Conservation (phyloP, 1,140 invertebrate genomes). For the Drosophila miranda region DNA sequence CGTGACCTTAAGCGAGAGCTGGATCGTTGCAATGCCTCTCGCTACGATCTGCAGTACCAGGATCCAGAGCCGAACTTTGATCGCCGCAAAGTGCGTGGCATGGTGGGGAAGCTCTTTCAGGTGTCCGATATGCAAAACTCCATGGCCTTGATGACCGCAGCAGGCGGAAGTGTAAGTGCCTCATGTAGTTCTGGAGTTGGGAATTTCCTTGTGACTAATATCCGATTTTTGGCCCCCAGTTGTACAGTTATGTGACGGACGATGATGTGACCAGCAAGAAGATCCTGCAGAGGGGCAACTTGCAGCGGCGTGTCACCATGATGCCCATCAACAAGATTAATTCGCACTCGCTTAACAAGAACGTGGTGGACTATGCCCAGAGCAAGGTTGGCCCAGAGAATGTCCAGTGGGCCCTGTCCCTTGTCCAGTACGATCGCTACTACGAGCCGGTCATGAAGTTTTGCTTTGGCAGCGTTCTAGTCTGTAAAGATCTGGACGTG, state of each 20-base stretch:
- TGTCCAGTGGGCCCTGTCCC: constrained; percentile 91
- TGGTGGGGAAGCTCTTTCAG: constrained; percentile 90
- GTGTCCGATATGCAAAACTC: constrained; percentile 89
- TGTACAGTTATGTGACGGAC: constrained; percentile 96
- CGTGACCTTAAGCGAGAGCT: constrained; percentile 56
- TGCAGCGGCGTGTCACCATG: constrained; percentile 91
- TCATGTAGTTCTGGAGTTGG: constrained; percentile 17
- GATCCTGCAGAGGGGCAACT: constrained; percentile 91
- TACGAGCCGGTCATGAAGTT: too few species aligned
- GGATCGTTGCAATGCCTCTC: constrained; percentile 76
- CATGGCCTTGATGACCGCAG: constrained; percentile 92
- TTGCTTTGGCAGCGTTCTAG: too few species aligned
- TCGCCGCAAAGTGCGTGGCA: constrained; percentile 89
- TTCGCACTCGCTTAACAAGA: constrained; percentile 85
- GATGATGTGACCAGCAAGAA: constrained; percentile 92
- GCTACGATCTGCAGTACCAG: constrained; percentile 88
- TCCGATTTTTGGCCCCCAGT: constrained; percentile 83
- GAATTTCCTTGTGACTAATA: not conserved
- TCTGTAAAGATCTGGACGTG: too few species aligned
- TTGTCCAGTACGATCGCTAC: too few species aligned
- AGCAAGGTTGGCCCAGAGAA: constrained; percentile 89
- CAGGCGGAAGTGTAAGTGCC: constrained; percentile 89
- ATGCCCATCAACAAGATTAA: constrained; percentile 97
- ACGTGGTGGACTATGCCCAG: constrained; percentile 87
- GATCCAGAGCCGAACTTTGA: constrained; percentile 92